A percentile compares a stretch with the other conserved stretches of the same genome.
phyloP scores from a whole-genome alignment of 1,140 invertebrate species.

The Scaptomyza hsui region DNA sequence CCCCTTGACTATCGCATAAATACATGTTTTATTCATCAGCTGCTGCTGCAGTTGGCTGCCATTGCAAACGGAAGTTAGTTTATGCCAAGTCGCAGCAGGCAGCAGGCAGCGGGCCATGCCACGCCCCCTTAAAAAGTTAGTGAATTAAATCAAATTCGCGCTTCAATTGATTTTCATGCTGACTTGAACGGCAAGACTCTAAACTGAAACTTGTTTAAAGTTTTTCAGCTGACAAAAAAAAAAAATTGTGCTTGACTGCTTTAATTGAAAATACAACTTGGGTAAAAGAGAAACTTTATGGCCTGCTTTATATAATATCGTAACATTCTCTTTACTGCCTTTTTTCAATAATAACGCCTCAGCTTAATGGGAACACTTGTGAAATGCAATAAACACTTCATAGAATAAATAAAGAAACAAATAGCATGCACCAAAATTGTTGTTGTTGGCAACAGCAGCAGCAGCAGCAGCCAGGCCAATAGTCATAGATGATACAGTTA shows the following conservation, averaged over 20 bases:
- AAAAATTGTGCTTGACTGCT: conserved; percentile 35
- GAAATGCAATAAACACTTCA: conserved; percentile 66
- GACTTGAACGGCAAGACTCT: conserved; percentile 31
- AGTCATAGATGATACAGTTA: not conserved
- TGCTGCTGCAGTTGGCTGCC: conserved; percentile 58
- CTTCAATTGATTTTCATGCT: conserved; percentile 61
- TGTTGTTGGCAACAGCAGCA: not conserved
- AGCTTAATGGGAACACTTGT: conserved; percentile 34
- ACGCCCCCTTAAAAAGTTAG: conserved; percentile 41
- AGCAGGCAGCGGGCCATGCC: conserved; percentile 20
- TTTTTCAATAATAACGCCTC: conserved; percentile 33
- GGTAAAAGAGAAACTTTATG: conserved; percentile 28
- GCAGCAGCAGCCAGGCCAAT: too few species aligned
- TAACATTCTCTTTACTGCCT: conserved; percentile 2
- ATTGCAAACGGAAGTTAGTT: conserved; percentile 63
- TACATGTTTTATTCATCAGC: conserved; percentile 67
- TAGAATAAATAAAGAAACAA: conserved; percentile 18
- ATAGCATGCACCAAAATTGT: not conserved
- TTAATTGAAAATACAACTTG: conserved; percentile 56
- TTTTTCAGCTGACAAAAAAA: conserved; percentile 39
- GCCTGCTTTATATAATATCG: conserved; percentile 43
- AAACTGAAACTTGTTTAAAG: conserved; percentile 42
- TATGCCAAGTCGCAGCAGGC: conserved; percentile 62
- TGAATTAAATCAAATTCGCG: conserved; percentile 66
- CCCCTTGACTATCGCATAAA: conserved; percentile 52